Percentiles rank a stretch among this genome's conserved stretches.
Conservation (phyloP, 2,797 vertebrate genomes). For the Macropus fuliginosus region DNA sequence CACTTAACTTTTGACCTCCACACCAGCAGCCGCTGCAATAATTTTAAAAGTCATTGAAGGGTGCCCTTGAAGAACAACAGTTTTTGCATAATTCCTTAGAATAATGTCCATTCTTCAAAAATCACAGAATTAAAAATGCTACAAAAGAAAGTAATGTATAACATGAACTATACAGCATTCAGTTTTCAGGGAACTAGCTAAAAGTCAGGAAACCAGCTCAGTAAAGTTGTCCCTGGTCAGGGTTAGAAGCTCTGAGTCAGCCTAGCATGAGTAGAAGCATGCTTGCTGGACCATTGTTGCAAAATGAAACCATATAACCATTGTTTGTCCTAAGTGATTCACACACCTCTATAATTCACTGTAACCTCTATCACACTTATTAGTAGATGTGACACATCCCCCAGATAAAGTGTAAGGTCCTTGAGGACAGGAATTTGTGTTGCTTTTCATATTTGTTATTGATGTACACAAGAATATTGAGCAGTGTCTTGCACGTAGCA, state of each 20-base stretch:
- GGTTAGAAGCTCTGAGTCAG: background rate
- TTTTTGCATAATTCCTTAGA: background rate
- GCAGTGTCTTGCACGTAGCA: background rate
- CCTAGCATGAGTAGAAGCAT: background rate
- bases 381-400: background rate
- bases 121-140: background rate
- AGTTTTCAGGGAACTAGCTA: background rate
- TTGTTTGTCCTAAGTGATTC: background rate
- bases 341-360: background rate
- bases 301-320: background rate
- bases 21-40: background rate
- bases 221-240: background rate
- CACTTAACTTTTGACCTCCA: background rate
- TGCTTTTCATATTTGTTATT: background rate
- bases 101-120: background rate
- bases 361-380: background rate
- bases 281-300: background rate
- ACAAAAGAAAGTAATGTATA: background rate
- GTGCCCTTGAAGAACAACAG: background rate
- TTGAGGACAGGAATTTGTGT: background rate
- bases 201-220: background rate
- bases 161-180: background rate
- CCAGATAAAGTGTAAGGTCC: background rate
- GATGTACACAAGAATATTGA: background rate
- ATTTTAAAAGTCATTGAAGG: background rate